Percentiles rank a stretch among this genome's conserved stretches.
These are phyloP conservation scores for Deilephila porcellus DNA, from an alignment of 2,888 invertebrate species.

Conservation along the genomic window DNA sequence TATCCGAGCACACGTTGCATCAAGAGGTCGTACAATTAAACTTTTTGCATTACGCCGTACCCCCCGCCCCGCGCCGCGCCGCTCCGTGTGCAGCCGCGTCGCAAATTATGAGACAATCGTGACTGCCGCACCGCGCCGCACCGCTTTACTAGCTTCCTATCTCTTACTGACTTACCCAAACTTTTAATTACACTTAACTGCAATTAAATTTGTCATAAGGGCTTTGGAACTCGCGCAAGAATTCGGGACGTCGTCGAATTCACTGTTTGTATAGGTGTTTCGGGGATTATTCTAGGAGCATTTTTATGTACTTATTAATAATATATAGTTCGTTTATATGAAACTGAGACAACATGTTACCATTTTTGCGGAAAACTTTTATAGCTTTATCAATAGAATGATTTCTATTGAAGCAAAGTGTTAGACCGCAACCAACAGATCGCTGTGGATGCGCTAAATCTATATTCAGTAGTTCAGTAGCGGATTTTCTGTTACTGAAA, in stretches of 20 bases:
- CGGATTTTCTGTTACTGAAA: too few species aligned
- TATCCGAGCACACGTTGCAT: slow-evolving; percentile 22
- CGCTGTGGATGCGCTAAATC: too few species aligned
- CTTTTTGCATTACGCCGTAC: slow-evolving; percentile 58
- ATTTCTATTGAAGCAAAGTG: too few species aligned
- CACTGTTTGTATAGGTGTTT: background rate
- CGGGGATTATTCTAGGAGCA: background rate
- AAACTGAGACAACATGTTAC: too few species aligned
- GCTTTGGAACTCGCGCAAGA: slow-evolving; percentile 13
- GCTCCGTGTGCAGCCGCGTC: slow-evolving; percentile 59
- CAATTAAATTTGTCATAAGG: slow-evolving; percentile 23
- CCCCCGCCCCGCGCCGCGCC: slow-evolving; percentile 34
- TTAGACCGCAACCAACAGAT: too few species aligned
- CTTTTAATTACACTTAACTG: slow-evolving; percentile 30
- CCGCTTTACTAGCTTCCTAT: slow-evolving; percentile 41
- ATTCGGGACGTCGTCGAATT: background rate
- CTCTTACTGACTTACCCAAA: slow-evolving; percentile 40
- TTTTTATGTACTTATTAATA: background rate
- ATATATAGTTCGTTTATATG: too few species aligned
- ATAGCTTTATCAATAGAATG: too few species aligned
- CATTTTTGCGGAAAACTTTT: too few species aligned
- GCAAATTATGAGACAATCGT: slow-evolving; percentile 73
- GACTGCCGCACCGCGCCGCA: slow-evolving; percentile 53
- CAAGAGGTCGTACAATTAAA: slow-evolving; percentile 61
- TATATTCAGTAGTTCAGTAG: too few species aligned